Base-by-base conservation (phyloP, 2,888 invertebrate species). In the Caenorhabditis sp. region DNA sequence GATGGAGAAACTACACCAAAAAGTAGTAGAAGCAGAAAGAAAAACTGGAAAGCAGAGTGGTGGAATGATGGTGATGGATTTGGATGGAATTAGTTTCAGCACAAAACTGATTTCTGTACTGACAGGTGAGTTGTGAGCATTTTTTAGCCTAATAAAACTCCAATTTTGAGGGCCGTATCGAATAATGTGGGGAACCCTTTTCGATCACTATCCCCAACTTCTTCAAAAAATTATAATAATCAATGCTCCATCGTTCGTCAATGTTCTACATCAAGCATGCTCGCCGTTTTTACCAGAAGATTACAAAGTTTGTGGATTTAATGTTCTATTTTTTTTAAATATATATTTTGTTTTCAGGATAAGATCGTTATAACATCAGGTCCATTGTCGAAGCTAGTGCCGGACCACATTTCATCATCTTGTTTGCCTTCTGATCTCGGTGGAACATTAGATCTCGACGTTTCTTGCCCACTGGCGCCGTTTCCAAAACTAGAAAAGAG, bases 161-260 rank as follows among this genome's bases (percentile, higher is more conserved):
- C 27, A 24, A 65, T 27, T 23, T 69, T 21, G 66, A 82, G 85
- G 86, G 26, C 83, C 86, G 0, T 86, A 84, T 59, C 81, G 86
- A 21, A 84, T 87, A 49, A 79, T 87, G 77, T 86, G 86, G 86
- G 86, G 86, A 24, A 86, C 85, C 8, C 69, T 86, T 5, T 81
- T 85, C 69, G 86, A 86, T 58, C 86, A 86, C 59, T 86, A 87
- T 59, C 86, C 83, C 6, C 82, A 86, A 57, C 76, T 81, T 51
- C 77, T 86, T 26, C 81, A 78, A 49, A 77, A 83, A 43, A 83
- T 86, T 26, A 62, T 86, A 14, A 78, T 86, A 58, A 71, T 86
- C 14, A 86, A 86, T 69, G 82, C 83, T 55, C 85, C 86, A 5
- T 81, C 76, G 8, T 86, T 85, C 66, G 85, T 86, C 71, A 84